phyloP scores from a whole-genome alignment of 2,797 vertebrate species.

The Muscicapa striata region DNA sequence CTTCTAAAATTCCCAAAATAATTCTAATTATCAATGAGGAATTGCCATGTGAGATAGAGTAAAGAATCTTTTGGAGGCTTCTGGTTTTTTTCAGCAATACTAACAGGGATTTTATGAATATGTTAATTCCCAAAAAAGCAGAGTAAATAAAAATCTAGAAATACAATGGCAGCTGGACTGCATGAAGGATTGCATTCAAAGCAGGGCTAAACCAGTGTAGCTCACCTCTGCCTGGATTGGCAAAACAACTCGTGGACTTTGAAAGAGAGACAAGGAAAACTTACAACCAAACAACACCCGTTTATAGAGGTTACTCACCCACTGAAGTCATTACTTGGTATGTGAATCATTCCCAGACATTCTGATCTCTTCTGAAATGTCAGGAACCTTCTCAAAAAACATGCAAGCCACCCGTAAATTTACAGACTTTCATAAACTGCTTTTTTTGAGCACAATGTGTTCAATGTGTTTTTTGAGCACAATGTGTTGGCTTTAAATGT shows the following conservation, averaged over 20 bases:
- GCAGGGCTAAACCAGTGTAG: neutral
- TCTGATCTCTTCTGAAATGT: neutral
- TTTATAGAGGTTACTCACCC: neutral
- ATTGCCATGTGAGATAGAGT: no score
- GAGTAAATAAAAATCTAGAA: neutral
- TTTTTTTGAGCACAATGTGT: neutral
- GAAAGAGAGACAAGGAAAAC: neutral
- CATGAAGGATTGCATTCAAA: neutral
- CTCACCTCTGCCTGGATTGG: neutral
- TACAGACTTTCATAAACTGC: neutral
- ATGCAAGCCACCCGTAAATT: neutral
- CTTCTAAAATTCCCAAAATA: neutral
- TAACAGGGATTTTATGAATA: neutral
- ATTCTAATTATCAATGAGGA: neutral
- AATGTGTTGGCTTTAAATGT: neutral
- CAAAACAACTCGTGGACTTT: neutral
- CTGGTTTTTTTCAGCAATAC: neutral
- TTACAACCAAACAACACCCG: rapidly evolving
- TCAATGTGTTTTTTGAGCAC: neutral
- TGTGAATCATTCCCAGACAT: neutral
- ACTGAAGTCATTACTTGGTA: neutral
- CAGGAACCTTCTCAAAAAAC: neutral
- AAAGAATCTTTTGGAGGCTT: neutral
- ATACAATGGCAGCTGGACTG: neutral
- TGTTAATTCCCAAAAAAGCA: neutral